These are phyloP conservation scores for Coregonus sp. DNA, from an alignment of 2,797 vertebrate genomes.

Conservation along the genomic window DNA sequence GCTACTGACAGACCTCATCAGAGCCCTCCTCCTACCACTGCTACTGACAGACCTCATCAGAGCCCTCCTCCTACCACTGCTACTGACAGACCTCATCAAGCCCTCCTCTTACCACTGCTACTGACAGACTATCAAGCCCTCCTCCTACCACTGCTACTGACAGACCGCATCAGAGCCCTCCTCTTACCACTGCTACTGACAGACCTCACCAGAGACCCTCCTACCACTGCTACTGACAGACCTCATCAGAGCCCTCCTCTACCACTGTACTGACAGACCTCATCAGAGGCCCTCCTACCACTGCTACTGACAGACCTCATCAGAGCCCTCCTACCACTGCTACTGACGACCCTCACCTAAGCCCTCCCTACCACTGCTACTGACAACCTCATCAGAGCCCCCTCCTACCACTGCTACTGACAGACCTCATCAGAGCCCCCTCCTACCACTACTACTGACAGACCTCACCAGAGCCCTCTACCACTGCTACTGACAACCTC, in stretches of 20 bases:
- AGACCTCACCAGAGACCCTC: constrained; percentile 8
- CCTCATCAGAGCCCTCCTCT: constrained; percentile 53
- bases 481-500: too few species aligned
- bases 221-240: not conserved
- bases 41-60: not conserved
- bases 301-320: not conserved
- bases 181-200: not conserved
- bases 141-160: not conserved
- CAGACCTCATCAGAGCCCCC: constrained; percentile 44
- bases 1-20: constrained; percentile 47
- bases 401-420: not conserved
- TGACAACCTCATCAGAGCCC: constrained; percentile 2
- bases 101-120: accelerated
- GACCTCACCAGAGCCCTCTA: not conserved
- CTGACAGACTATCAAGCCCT: not conserved
- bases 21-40: not conserved
- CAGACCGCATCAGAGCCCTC: constrained; percentile 45
- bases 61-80: constrained; percentile 3
- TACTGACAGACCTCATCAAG: constrained; percentile 45
- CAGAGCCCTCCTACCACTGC: not conserved
- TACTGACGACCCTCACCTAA: not conserved
- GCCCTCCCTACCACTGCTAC: not conserved
- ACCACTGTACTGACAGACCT: constrained; percentile 26
- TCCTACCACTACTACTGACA: constrained; percentile 41
- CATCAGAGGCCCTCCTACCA: constrained; percentile 8